Conservation (phyloP, 2,797 vertebrate species). For the Luscinia luscinia region DNA sequence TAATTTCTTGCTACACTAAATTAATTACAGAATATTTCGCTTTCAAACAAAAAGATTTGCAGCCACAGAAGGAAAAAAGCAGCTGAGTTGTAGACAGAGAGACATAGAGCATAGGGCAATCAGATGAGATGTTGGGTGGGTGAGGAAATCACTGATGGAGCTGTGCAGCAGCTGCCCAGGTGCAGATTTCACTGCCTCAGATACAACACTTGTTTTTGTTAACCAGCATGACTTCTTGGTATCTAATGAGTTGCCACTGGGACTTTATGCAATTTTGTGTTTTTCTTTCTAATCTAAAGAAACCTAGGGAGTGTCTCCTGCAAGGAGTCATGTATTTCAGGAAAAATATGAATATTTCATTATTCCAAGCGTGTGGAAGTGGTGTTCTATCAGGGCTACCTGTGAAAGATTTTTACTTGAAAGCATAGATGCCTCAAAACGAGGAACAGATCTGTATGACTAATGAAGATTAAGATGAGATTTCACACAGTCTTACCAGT, state of each 20-base stretch:
- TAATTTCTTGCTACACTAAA: constrained; percentile 35
- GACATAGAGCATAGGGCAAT: not conserved
- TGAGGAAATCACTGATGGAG: not conserved
- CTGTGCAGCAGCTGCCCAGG: rapidly evolving
- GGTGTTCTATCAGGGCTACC: not conserved
- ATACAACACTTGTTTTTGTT: not conserved
- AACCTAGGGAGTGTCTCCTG: not conserved
- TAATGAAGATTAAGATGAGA: constrained; percentile 23
- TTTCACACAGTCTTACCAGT: constrained; percentile 30
- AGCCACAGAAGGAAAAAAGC: not conserved
- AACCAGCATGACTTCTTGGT: not conserved
- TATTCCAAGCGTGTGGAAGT: not conserved
- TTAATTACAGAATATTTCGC: not conserved
- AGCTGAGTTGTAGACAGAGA: not conserved
- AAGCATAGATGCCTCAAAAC: not conserved
- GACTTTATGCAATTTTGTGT: not conserved
- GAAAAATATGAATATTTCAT: not conserved
- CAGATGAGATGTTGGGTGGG: not conserved
- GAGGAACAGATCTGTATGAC: constrained; percentile 11
- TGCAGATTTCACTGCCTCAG: not conserved
- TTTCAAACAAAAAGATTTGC: not conserved
- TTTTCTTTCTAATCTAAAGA: not conserved
- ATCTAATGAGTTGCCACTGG: not conserved
- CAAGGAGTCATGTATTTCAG: not conserved
- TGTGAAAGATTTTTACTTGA: constrained; percentile 6